phyloP scores from a whole-genome alignment of 2,888 invertebrate species.

The Rhimphoctona megacephalus region DNA sequence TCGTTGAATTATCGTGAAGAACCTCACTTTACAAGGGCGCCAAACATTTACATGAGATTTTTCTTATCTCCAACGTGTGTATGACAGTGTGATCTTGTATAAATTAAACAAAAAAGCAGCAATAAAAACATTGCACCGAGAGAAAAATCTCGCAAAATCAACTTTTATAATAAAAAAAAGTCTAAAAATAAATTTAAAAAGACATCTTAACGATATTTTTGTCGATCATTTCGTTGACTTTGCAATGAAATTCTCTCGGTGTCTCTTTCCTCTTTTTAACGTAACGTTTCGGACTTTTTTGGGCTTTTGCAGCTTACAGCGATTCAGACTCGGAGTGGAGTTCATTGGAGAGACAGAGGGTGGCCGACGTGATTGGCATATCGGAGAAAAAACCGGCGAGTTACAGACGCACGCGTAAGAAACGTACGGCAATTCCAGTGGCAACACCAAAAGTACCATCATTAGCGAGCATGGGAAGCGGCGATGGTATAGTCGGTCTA shows the following conservation, averaged over 20 bases:
- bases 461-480: slow-evolving; percentile 86
- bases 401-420: slow-evolving; percentile 90
- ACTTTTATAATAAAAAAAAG: not conserved
- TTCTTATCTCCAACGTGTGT: slow-evolving; percentile 25
- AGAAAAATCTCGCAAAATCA: not conserved
- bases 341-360: slow-evolving; percentile 89
- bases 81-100: slow-evolving; percentile 25
- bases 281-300: not conserved
- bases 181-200: not conserved
- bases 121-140: not conserved
- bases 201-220: not conserved
- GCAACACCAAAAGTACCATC: slow-evolving; percentile 93
- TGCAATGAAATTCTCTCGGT: slow-evolving; percentile 4
- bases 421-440: slow-evolving; percentile 92
- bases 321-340: slow-evolving; percentile 97
- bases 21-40: slow-evolving; percentile 46
- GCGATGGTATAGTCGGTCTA: slow-evolving; percentile 81
- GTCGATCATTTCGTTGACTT: not conserved
- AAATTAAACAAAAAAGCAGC: not conserved
- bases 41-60: slow-evolving; percentile 30
- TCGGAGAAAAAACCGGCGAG: slow-evolving; percentile 89
- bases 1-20: slow-evolving; percentile 30
- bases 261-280: not conserved
- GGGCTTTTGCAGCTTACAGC: slow-evolving; percentile 88
- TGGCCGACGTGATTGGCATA: slow-evolving; percentile 87